phyloP scores from a whole-genome alignment of 2,113 vertebrate genomes.

The Prionailurus bengalensis region DNA sequence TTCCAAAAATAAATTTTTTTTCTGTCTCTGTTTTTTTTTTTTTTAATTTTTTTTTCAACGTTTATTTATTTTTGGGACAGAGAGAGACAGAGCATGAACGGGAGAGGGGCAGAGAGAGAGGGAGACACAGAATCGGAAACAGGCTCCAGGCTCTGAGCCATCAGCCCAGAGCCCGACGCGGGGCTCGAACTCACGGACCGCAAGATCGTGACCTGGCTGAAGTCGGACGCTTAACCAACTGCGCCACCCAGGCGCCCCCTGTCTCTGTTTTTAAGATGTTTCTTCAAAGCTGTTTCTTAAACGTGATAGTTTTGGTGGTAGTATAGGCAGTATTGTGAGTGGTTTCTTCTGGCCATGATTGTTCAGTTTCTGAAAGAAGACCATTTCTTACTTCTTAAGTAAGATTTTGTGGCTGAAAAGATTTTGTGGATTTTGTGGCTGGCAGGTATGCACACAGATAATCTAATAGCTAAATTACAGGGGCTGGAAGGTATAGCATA shows the following conservation, averaged over 20 bases:
- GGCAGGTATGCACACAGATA: not conserved
- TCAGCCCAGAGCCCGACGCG: too few species aligned
- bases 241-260: not conserved
- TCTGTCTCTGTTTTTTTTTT: slow-evolving; percentile 4
- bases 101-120: too few species aligned
- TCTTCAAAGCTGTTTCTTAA: slow-evolving; percentile 17
- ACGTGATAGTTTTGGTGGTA: not conserved
- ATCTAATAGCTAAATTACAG: not conserved
- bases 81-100: too few species aligned
- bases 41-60: too few species aligned
- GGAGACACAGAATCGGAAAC: too few species aligned
- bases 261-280: slow-evolving; percentile 42
- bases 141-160: too few species aligned
- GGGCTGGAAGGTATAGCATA: not conserved
- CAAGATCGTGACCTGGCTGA: too few species aligned
- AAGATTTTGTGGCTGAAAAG: not conserved
- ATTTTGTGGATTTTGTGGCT: not conserved
- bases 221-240: too few species aligned
- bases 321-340: not conserved
- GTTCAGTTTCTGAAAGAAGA: not conserved
- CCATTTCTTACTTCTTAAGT: not conserved
- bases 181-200: too few species aligned
- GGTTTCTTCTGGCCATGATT: not conserved
- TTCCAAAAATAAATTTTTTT: not conserved
- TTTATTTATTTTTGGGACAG: too few species aligned